phyloP scores from a whole-genome alignment of 2,113 vertebrate species.

The Sylvilagus bachmani region DNA sequence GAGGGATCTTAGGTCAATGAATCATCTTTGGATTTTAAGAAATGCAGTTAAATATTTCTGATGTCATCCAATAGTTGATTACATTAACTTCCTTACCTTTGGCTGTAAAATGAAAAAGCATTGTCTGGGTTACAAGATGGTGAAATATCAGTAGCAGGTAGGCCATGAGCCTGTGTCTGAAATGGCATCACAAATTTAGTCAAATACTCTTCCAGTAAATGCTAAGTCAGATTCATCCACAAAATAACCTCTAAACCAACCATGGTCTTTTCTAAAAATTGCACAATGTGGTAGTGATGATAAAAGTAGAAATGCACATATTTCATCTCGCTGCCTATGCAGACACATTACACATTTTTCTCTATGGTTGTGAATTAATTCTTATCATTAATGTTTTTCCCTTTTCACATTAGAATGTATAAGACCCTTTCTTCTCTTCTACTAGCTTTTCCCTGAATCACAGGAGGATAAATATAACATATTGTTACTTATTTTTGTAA shows the following conservation, averaged over 20 bases:
- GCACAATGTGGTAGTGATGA: background rate
- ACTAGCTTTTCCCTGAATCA: background rate
- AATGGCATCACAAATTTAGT: background rate
- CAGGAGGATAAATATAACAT: background rate
- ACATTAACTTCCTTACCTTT: background rate
- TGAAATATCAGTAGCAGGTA: background rate
- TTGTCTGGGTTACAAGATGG: background rate
- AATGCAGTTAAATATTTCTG: background rate
- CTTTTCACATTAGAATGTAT: background rate
- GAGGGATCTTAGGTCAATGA: background rate
- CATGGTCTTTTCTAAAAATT: background rate
- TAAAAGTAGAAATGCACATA: background rate
- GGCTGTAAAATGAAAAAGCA: background rate
- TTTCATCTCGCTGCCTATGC: background rate
- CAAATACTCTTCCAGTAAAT: background rate
- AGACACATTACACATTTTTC: background rate
- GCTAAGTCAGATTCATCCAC: background rate
- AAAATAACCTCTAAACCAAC: background rate
- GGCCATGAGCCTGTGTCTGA: background rate
- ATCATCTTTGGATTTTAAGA: background rate
- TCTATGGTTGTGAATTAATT: background rate
- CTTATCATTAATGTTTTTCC: no score
- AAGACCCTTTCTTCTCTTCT: background rate
- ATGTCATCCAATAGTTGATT: background rate
- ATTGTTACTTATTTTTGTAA: background rate